Percentiles rank a stretch among this genome's conserved stretches.
Evolutionary conservation across 2,113 vertebrate species (phyloP).

Genomic region (Seriola rivoliana): DNA sequence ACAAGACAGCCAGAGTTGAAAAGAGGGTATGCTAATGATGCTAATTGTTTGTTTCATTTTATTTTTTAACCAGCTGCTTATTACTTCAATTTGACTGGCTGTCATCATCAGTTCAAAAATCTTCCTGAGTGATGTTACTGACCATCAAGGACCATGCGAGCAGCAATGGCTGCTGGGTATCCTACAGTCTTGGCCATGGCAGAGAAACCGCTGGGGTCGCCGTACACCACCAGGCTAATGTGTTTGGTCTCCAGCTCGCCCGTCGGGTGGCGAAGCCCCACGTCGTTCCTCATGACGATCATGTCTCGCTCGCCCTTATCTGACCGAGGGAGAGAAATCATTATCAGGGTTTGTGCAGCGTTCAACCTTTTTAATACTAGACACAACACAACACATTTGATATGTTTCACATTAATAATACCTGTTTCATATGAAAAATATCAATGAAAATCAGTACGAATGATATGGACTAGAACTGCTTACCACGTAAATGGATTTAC

Average conservation of each 20-base stretch:
- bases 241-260: conserved; percentile 94
- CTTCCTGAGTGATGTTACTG: conserved; percentile 66
- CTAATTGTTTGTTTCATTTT: no score
- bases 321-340: conserved; percentile 52
- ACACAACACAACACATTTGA: no score
- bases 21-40: no score
- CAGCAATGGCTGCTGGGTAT: conserved; percentile 92
- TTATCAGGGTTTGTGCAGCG: not conserved
- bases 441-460: not conserved
- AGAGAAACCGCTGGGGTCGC: conserved; percentile 91
- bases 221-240: conserved; percentile 93
- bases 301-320: conserved; percentile 92
- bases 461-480: no score
- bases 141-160: conserved; percentile 96
- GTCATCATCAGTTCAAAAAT: no score
- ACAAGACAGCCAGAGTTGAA: no score
- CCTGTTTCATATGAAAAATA: no score
- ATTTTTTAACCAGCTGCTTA: no score
- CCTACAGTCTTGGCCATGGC: conserved; percentile 99
- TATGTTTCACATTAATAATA: no score
- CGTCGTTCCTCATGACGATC: conserved; percentile 93
- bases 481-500: no score
- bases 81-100: not conserved
- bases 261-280: conserved; percentile 92
- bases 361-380: no score